These are phyloP conservation scores for Clanis bilineata DNA, from an alignment of 2,888 invertebrate species.

Conservation along the genomic window DNA sequence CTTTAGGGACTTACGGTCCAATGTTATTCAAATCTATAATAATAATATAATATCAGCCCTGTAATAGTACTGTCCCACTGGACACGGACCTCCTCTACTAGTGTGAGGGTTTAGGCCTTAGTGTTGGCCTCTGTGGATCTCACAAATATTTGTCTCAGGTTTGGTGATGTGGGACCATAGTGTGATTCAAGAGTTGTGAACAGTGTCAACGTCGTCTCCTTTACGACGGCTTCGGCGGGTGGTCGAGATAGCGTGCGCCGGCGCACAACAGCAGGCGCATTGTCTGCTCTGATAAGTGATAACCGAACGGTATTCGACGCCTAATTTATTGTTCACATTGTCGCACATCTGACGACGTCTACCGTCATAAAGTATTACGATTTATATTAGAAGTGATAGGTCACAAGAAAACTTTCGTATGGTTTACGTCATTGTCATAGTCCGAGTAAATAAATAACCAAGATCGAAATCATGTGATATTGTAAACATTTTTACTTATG, in stretches of 20 bases:
- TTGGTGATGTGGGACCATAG: too few species aligned
- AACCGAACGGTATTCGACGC: conserved; percentile 42
- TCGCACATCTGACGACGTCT: conserved; percentile 21
- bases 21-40: too few species aligned
- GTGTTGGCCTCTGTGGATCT: too few species aligned
- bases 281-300: conserved; percentile 51
- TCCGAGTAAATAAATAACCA: neutral
- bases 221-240: conserved; percentile 40
- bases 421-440: neutral
- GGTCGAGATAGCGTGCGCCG: conserved; percentile 52
- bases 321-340: conserved; percentile 38
- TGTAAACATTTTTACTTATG: too few species aligned
- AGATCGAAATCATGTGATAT: neutral
- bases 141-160: too few species aligned
- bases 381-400: neutral
- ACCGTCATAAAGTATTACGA: conserved; percentile 17
- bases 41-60: too few species aligned
- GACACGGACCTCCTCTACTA: too few species aligned
- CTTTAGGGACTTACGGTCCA: too few species aligned
- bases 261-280: conserved; percentile 43
- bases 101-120: too few species aligned
- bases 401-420: neutral
- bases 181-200: conserved; percentile 32
- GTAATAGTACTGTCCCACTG: too few species aligned
- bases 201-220: conserved; percentile 21